Conservation (phyloP, 1,140 invertebrate genomes). For the Megathymus violae region DNA sequence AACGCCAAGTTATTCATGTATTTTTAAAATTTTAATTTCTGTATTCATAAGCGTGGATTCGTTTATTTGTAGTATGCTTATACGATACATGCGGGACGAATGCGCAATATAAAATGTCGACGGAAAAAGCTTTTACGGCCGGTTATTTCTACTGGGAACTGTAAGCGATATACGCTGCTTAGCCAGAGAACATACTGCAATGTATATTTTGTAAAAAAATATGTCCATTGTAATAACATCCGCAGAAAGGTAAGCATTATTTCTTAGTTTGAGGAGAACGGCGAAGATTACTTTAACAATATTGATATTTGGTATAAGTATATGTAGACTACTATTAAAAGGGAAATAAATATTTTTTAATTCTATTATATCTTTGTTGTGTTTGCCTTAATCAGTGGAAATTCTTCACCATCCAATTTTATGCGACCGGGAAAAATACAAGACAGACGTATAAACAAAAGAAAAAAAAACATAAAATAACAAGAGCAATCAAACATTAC, state of each 20-base stretch:
- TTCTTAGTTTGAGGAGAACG: not conserved
- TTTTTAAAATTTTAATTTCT: slow-evolving; percentile 20
- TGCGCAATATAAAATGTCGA: slow-evolving; percentile 70
- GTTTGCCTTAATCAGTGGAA: too few species aligned
- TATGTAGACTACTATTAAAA: too few species aligned
- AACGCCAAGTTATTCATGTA: too few species aligned
- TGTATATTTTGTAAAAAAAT: slow-evolving; percentile 9
- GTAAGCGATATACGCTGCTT: slow-evolving; percentile 46
- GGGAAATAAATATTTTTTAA: too few species aligned
- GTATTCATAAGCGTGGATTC: slow-evolving; percentile 25
- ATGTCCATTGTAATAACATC: slow-evolving; percentile 4
- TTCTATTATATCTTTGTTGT: too few species aligned
- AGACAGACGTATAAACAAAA: too few species aligned
- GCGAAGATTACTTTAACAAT: too few species aligned
- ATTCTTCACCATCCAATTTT: too few species aligned
- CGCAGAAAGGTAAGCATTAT: not conserved
- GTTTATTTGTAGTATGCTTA: slow-evolving; percentile 36
- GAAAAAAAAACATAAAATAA: too few species aligned
- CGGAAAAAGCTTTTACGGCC: slow-evolving; percentile 70
- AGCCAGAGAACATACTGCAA: slow-evolving; percentile 8
- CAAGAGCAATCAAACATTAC: too few species aligned
- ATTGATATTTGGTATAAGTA: too few species aligned
- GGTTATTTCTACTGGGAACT: slow-evolving; percentile 68
- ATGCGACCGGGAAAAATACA: too few species aligned
- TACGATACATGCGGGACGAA: slow-evolving; percentile 43